Conservation (phyloP, 2,113 vertebrate species). For the Ammodytes dubius region DNA sequence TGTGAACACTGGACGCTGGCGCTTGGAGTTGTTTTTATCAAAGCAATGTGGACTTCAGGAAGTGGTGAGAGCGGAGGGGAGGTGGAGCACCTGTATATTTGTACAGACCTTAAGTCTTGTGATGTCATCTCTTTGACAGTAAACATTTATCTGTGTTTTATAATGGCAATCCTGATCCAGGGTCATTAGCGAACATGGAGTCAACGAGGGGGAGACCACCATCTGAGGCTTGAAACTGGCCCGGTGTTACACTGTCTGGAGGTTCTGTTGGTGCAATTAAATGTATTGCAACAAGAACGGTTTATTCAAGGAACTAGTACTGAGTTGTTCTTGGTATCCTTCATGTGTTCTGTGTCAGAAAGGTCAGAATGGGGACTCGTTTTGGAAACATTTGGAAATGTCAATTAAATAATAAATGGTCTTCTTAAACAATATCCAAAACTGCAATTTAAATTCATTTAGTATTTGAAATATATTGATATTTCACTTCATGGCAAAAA, state of each 20-base stretch:
- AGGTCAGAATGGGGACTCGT: conserved; percentile 20
- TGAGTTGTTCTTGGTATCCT: conserved; percentile 43
- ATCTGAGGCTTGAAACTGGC: conserved; percentile 45
- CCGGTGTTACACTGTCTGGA: conserved; percentile 12
- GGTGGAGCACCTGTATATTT: conserved; percentile 76
- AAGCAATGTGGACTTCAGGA: conserved; percentile 63
- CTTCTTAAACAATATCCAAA: neutral
- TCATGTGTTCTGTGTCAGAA: conserved; percentile 8
- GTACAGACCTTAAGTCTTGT: conserved; percentile 72
- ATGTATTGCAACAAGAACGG: conserved; percentile 26
- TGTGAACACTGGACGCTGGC: conserved; percentile 52
- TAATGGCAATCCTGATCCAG: conserved; percentile 51
- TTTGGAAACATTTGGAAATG: neutral
- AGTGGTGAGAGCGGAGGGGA: conserved; percentile 30
- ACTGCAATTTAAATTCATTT: neutral
- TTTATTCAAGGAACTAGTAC: conserved; percentile 47
- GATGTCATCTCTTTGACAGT: conserved; percentile 79
- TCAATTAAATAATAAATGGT: neutral
- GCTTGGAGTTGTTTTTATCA: conserved; percentile 64
- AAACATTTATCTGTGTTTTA: conserved; percentile 77
- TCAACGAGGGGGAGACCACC: conserved; percentile 61
- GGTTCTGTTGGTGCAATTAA: neutral
- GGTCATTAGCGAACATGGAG: conserved; percentile 60
- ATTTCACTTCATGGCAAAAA: neutral
- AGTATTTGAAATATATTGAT: neutral